Evolutionary conservation across 2,797 vertebrate genomes (phyloP).

Genomic region (Oreortyx pictus): DNA sequence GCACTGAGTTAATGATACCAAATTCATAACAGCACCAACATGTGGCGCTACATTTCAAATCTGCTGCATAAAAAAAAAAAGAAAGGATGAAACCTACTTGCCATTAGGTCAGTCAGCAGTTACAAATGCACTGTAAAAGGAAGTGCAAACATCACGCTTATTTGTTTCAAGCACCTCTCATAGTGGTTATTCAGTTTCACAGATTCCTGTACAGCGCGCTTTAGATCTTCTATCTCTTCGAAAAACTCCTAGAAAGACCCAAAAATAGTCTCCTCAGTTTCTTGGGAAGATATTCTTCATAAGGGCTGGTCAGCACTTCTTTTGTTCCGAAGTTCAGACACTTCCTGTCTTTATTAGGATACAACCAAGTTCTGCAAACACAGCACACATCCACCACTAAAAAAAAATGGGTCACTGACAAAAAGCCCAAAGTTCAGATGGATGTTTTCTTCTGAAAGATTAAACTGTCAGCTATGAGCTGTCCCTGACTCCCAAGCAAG

Average conservation of each 20-base stretch:
- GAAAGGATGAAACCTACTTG: not conserved
- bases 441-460: not conserved
- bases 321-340: not conserved
- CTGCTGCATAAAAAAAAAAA: not conserved
- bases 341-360: not conserved
- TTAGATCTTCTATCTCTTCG: constrained; percentile 77
- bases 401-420: not conserved
- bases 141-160: constrained; percentile 64
- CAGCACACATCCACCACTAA: not conserved
- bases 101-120: not conserved
- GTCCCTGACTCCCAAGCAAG: not conserved
- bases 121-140: constrained; percentile 32
- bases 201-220: constrained; percentile 68
- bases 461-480: not conserved
- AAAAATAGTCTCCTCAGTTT: constrained; percentile 7
- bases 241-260: constrained; percentile 74
- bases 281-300: not conserved
- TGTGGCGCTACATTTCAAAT: not conserved
- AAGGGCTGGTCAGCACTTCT: not conserved
- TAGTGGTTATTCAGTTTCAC: constrained; percentile 72
- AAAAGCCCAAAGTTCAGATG: not conserved
- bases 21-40: not conserved
- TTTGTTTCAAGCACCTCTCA: constrained; percentile 71
- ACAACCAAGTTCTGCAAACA: not conserved
- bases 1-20: not conserved